Conservation (phyloP, 2,888 invertebrate genomes). For the Heteromurus nitidus region DNA sequence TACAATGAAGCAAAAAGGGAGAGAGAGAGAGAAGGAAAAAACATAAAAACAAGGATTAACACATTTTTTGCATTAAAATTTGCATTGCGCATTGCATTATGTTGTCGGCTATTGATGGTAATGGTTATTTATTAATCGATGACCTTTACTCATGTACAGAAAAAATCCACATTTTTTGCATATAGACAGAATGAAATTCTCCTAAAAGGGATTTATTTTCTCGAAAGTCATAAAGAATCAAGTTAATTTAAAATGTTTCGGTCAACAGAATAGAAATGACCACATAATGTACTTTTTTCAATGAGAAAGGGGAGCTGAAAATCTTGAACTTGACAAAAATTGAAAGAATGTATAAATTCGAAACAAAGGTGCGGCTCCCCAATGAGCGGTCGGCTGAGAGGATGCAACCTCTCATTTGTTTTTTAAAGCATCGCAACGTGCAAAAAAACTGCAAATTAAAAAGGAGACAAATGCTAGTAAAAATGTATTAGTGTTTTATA, state of each 20-base stretch:
- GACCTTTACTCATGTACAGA: conserved; percentile 8
- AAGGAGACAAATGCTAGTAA: conserved; percentile 31
- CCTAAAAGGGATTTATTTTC: conserved; percentile 6
- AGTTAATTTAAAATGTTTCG: conserved; percentile 12
- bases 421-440: conserved; percentile 7
- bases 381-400: conserved; percentile 8
- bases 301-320: conserved; percentile 1
- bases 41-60: conserved; percentile 12
- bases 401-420: conserved; percentile 24
- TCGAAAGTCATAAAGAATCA: background rate
- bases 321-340: conserved; percentile 27
- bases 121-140: conserved; percentile 33
- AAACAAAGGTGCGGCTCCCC: conserved; percentile 44
- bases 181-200: background rate
- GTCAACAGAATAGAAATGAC: conserved; percentile 21
- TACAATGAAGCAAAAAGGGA: no score
- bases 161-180: conserved; percentile 18
- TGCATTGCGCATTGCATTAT: background rate
- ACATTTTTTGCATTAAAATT: conserved; percentile 14
- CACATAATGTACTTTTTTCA: background rate
- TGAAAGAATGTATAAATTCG: conserved; percentile 11
- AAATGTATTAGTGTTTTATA: background rate
- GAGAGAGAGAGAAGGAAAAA: no score
- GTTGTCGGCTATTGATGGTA: conserved; percentile 2
- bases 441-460: conserved; percentile 35